Percentiles rank a stretch among this genome's conserved stretches.
These are phyloP conservation scores for Brachionus rubens DNA, from an alignment of 1,140 invertebrate species.

Conservation along the genomic window DNA sequence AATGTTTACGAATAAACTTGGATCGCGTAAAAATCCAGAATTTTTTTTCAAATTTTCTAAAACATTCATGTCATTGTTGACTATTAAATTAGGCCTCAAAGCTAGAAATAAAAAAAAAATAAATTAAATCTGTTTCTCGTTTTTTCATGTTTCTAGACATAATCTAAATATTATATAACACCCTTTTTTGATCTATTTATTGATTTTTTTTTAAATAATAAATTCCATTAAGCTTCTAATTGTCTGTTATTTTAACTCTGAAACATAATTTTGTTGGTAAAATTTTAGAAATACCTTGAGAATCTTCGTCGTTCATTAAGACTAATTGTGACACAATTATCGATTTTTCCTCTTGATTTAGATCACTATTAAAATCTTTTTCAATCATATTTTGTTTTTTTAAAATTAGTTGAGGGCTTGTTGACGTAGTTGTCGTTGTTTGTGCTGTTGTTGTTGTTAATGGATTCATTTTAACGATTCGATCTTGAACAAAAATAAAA, in stretches of 20 bases:
- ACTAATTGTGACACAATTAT: slow-evolving; percentile 16
- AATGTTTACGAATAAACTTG: slow-evolving; percentile 10
- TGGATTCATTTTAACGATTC: no score
- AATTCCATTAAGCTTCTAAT: no score
- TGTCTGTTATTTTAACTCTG: no score
- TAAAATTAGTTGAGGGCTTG: background rate
- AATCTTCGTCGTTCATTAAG: slow-evolving; percentile 18
- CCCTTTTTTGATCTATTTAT: background rate
- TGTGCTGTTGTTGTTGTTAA: no score
- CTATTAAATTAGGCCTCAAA: background rate
- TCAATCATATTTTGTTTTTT: background rate
- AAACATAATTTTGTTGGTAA: no score
- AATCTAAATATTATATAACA: background rate
- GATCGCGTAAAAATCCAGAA: slow-evolving; percentile 7
- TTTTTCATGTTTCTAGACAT: background rate
- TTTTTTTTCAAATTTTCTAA: slow-evolving; percentile 22
- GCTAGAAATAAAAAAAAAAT: background rate
- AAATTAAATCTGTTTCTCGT: background rate
- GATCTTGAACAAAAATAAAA: no score
- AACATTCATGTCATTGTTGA: background rate
- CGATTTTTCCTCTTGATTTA: slow-evolving; percentile 27
- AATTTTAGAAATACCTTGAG: no score
- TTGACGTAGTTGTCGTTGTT: no score
- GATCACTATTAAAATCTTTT: background rate
- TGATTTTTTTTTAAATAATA: background rate